Base-by-base conservation (phyloP, 2,113 vertebrate species). In the Rousettus leschenaultii region DNA sequence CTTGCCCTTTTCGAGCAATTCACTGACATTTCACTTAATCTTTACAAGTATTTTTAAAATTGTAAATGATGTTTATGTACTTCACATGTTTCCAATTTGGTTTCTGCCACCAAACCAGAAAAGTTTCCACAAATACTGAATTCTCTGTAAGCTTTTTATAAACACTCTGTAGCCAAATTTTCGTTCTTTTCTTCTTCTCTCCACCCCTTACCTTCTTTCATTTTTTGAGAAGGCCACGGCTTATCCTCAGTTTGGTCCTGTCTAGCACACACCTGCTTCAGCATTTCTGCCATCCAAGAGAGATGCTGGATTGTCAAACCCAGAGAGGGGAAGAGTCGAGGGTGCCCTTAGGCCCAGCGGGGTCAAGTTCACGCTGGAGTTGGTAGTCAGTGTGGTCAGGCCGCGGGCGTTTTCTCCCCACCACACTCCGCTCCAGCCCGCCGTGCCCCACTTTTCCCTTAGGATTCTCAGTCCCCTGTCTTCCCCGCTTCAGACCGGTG, bases 111-210 rank as follows among this genome's bases (percentile, higher is more conserved):
- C 73, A 93, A 91, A 86, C 70, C 24, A 94, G 89, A 45, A 55
- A 82, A 74, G 91, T 94, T 95, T 96, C 78, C 80, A 82, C 65
- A 85, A 79, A 96, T 55, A 66, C 53, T 61, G 40, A 84, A 84
- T 90, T 91, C 48, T 48, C 19, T 79, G 82, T 30, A 71, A 74
- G 71, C 48, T 90, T 78, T 94, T 61, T 78, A 73, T 86, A 84
- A 91, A 96, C 45, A 94, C 1, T 5, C 38, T 79, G 9, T 6
- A 65, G 61, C 94, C 53, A 61, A 18, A 59, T 80, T 65, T 95
- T 90, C 40, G 18, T 84, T 95, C 53, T 84, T 83, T n/a, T 9
- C 40, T 71, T 24, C 61, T 33, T 51, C 48, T 51, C 48, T 51
- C 48, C 63, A 12, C 15, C 63, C 10, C 15, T 30, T 6, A 51